Evolutionary conservation across 2,113 vertebrate species (phyloP), one percentile per base, ranked within the genome.

Genomic region (Calonectris borealis): DNA sequence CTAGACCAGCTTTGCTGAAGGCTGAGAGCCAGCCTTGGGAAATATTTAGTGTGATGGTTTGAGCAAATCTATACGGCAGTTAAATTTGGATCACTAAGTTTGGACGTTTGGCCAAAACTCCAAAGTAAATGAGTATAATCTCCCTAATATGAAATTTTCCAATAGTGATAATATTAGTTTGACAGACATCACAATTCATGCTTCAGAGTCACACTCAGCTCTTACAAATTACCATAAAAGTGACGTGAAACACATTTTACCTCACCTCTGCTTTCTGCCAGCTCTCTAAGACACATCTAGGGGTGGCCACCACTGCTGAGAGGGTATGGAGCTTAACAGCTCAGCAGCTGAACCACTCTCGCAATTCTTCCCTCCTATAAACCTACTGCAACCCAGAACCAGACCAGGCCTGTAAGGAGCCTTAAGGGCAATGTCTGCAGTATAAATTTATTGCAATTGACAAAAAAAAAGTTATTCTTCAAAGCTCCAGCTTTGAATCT

Each of bases 61-160:
- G 26, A 86, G 38, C 12, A 83, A 73, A 79, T 16, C 20, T 24
- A 9, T 6, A 7, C 1, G 16, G 29, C 25, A 57, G 5, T 58
- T 40, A 62, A 68, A 77, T 51, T 34, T 55, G 65, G 65, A 31
- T 20, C 69, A 26, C 26, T 22, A 32, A 58, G 55, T 27, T 29
- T 24, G 31, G 51, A 32, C 18, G 4, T 29, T 73, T 65, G 49
- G 22, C 48, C 66, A 79, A 76, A 93, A 77, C 11, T 44, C 26
- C 11, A 1, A 60, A 73, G 16, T 21, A 14, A 86, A 51, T 1
- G 4, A 82, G 31, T 6, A 14, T 9, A 57, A 76, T 3, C 24
- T 90, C 31, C 36, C 7, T 3, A 52, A 52, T 1, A 44, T 0
- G 3, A 18, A 20, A 6, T 38, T 81, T 55, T 66, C n/a, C 48